phyloP scores from a whole-genome alignment of 2,888 invertebrate genomes.

The Allophyes oxyacanthae region DNA sequence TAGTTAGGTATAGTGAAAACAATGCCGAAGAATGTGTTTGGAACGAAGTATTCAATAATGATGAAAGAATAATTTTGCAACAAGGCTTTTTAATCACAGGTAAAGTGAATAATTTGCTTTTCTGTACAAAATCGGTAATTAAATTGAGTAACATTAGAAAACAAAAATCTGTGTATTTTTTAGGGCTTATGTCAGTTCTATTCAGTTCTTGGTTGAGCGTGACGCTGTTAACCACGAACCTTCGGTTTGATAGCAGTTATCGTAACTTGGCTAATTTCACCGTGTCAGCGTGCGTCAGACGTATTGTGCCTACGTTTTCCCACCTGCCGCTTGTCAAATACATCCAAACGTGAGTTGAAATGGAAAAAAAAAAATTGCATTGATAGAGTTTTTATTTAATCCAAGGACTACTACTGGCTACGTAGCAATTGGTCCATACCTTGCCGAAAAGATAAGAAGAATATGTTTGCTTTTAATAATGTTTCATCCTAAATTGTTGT shows the following conservation, averaged over 20 bases:
- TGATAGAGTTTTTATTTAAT: conserved; percentile 11
- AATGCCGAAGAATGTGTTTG: conserved; percentile 61
- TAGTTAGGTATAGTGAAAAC: conserved; percentile 14
- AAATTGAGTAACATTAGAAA: too few species aligned
- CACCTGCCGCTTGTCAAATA: conserved; percentile 56
- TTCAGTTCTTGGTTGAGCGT: conserved; percentile 67
- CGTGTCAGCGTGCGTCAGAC: conserved; percentile 65
- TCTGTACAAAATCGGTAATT: too few species aligned
- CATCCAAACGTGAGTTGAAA: conserved; percentile 59
- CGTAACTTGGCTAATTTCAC: conserved; percentile 78
- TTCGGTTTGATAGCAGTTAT: conserved; percentile 73
- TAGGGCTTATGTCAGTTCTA: conserved; percentile 68
- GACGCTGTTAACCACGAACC: conserved; percentile 61
- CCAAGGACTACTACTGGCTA: not conserved
- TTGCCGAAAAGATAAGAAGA: too few species aligned
- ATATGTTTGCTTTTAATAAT: not conserved
- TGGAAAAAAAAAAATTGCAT: conserved; percentile 17
- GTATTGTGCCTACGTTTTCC: conserved; percentile 57
- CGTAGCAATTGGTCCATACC: not conserved
- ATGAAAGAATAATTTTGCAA: conserved; percentile 59
- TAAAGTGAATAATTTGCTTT: conserved; percentile 33
- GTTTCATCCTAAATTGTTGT: conserved; percentile 1
- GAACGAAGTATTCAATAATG: conserved; percentile 65
- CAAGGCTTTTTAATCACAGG: conserved; percentile 66
- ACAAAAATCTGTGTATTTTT: conserved; percentile 39